Conservation (phyloP, 2,888 invertebrate species). For the Crocallis elinguaria region DNA sequence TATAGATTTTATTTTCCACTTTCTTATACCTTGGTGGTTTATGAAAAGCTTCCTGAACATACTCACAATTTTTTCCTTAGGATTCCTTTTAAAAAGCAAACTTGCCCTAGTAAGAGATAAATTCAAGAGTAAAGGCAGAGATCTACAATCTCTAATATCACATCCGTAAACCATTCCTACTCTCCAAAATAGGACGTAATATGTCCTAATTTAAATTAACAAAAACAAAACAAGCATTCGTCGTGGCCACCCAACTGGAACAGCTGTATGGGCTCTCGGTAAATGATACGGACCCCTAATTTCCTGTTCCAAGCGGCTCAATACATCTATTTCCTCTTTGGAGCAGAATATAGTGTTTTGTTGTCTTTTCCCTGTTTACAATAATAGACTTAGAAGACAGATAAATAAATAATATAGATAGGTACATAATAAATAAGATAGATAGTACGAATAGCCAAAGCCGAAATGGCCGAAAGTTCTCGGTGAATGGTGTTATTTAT, state of each 20-base stretch:
- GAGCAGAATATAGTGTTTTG: slow-evolving; percentile 23
- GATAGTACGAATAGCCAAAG: slow-evolving; percentile 2
- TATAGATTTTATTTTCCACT: too few relatives aligned
- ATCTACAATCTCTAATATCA: background rate
- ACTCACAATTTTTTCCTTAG: too few relatives aligned
- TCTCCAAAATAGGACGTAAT: background rate
- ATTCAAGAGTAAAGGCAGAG: too few relatives aligned
- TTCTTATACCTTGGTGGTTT: too few relatives aligned
- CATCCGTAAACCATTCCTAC: background rate
- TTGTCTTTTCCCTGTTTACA: slow-evolving; percentile 26
- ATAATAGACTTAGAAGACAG: slow-evolving; percentile 4
- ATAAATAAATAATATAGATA: background rate
- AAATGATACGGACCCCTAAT: slow-evolving; percentile 33
- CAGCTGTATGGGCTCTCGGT: slow-evolving; percentile 19
- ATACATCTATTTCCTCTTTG: slow-evolving; percentile 32
- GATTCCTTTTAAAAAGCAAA: too few relatives aligned
- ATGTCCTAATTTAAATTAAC: slow-evolving; percentile 14
- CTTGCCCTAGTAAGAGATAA: too few relatives aligned
- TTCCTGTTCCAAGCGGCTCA: slow-evolving; percentile 34
- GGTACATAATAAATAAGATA: slow-evolving; percentile 17
- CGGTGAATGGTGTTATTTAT: too few relatives aligned
- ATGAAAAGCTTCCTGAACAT: too few relatives aligned
- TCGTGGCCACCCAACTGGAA: slow-evolving; percentile 26
- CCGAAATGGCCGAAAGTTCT: slow-evolving; percentile 5
- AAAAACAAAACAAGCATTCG: slow-evolving; percentile 14